Evolutionary conservation across 2,888 invertebrate species (phyloP).

Genomic region (Heterodera filipjevi): DNA sequence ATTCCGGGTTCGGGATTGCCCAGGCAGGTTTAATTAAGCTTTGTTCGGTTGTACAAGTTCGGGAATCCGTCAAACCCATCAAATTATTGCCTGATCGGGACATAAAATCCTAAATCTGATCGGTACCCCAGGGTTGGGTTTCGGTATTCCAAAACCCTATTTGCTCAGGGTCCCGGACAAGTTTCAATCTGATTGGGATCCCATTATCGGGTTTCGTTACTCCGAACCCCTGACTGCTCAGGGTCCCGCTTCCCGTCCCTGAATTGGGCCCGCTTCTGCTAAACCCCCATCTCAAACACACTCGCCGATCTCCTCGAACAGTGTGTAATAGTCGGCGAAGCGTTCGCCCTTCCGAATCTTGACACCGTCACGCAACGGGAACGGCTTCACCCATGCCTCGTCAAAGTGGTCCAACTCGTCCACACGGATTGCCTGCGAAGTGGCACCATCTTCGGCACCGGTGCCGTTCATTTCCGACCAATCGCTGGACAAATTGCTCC

Average conservation of each 20-base stretch:
- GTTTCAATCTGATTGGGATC: no score
- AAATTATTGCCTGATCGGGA: no score
- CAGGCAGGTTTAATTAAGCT: no score
- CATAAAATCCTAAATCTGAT: no score
- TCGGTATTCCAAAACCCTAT: no score
- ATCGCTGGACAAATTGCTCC: constrained; percentile 14
- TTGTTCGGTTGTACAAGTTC: no score
- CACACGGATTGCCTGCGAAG: constrained; percentile 41
- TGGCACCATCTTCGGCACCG: constrained; percentile 35
- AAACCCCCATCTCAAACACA: constrained; percentile 38
- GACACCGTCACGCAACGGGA: constrained; percentile 55
- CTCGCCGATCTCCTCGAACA: constrained; percentile 58
- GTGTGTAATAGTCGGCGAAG: constrained; percentile 56
- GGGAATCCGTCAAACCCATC: no score
- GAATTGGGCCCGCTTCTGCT: background rate
- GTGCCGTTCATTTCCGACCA: constrained; percentile 27
- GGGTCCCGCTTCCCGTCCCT: background rate
- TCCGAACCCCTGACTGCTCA: no score
- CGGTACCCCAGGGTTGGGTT: no score
- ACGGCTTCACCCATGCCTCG: constrained; percentile 60
- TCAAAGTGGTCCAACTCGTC: constrained; percentile 47
- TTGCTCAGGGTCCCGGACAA: no score
- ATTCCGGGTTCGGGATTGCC: no score
- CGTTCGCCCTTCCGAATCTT: constrained; percentile 56
- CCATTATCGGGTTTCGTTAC: no score